A percentile compares a stretch with the other conserved stretches of the same genome.
Conservation (phyloP, 2,113 vertebrate species). For the Oncorhynchus keta region DNA sequence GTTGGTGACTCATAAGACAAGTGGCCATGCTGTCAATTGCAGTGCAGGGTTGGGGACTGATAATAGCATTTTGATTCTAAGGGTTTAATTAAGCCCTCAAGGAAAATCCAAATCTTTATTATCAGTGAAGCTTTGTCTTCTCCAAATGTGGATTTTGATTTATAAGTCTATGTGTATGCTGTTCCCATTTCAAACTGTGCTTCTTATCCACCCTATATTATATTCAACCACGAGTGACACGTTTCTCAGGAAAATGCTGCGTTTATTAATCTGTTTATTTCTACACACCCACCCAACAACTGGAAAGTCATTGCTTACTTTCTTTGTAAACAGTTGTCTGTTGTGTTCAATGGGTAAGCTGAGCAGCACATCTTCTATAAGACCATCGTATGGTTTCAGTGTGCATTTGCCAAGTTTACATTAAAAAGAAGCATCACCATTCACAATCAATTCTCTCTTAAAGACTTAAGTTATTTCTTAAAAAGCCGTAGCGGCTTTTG, state of each 20-base stretch:
- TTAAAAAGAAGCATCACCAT: not conserved
- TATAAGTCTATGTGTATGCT: not conserved
- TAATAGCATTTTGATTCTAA: conserved; percentile 17
- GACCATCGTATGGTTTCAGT: not conserved
- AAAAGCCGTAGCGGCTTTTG: not conserved
- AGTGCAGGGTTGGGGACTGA: conserved; percentile 18
- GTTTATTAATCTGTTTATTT: not conserved
- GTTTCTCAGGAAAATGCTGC: not conserved
- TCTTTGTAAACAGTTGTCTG: not conserved
- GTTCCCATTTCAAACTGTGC: not conserved
- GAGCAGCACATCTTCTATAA: too few species aligned
- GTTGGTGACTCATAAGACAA: not conserved
- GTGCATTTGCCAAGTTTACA: not conserved
- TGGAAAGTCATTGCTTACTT: not conserved
- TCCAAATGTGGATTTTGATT: not conserved
- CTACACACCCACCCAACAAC: not conserved
- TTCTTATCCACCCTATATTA: conserved; percentile 6
- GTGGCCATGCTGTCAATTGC: not conserved
- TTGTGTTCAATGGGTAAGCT: too few species aligned
- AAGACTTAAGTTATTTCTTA: not conserved
- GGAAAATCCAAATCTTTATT: conserved; percentile 28
- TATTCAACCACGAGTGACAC: not conserved
- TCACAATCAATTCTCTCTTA: not conserved
- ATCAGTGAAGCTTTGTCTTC: conserved; percentile 19
- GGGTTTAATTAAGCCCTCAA: conserved; percentile 37